A percentile compares a stretch with the other conserved stretches of the same genome.
These are phyloP conservation scores for Pharmacophagus antenor DNA, from an alignment of 2,888 invertebrate genomes.

Conservation along the genomic window DNA sequence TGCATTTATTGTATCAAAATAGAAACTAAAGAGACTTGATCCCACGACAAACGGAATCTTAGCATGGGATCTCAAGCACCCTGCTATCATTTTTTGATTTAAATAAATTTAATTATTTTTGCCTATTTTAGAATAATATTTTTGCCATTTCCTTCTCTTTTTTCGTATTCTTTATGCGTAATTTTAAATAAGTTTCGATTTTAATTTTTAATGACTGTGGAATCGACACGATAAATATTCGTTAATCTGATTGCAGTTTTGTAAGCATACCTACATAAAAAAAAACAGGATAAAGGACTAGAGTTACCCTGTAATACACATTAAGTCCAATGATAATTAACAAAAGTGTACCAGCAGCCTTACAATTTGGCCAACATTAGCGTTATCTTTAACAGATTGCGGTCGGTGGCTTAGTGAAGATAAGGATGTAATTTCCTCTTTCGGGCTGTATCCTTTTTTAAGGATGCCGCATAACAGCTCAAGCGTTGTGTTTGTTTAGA, in stretches of 20 bases:
- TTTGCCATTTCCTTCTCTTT: too few relatives aligned
- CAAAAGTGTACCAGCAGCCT: conserved; percentile 26
- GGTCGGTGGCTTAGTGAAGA: conserved; percentile 31
- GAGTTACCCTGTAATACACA: background rate
- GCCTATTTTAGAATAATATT: too few relatives aligned
- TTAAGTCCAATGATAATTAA: conserved; percentile 26
- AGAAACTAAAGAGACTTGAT: too few relatives aligned
- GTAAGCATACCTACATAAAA: too few relatives aligned
- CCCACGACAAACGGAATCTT: too few relatives aligned
- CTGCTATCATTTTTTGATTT: too few relatives aligned
- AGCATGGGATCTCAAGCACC: too few relatives aligned
- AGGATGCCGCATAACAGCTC: conserved; percentile 11
- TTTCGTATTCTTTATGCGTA: too few relatives aligned
- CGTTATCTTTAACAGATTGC: conserved; percentile 37
- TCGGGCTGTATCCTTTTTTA: conserved; percentile 27
- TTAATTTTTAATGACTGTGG: background rate
- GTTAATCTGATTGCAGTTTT: background rate
- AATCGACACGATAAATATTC: too few relatives aligned
- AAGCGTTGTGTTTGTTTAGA: conserved; percentile 1
- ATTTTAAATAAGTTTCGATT: too few relatives aligned
- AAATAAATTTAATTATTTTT: too few relatives aligned
- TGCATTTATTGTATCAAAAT: too few relatives aligned
- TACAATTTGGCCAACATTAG: conserved; percentile 33
- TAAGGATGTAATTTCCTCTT: conserved; percentile 32
- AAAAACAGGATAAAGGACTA: background rate